phyloP scores from a whole-genome alignment of 2,113 vertebrate species.

The Myrmophylax atrothorax region DNA sequence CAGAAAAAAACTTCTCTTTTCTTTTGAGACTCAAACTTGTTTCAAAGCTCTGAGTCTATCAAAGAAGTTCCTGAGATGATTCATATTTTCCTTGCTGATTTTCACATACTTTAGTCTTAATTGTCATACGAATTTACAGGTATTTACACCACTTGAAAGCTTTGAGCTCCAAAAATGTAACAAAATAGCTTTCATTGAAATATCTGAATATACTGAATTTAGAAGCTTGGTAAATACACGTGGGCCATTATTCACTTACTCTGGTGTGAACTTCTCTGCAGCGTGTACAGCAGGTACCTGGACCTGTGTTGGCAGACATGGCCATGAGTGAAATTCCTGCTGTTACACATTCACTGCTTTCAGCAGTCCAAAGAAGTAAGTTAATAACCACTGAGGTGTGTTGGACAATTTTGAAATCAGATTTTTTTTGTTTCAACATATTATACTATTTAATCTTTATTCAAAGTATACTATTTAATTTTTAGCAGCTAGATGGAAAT shows the following conservation, averaged over 20 bases:
- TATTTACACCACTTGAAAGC: background rate
- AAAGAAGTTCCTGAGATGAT: background rate
- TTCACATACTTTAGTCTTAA: conserved; percentile 1
- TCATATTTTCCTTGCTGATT: conserved; percentile 19
- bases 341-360: background rate
- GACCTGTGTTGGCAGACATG: background rate
- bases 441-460: background rate
- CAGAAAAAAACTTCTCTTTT: background rate
- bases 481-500: background rate
- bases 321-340: background rate
- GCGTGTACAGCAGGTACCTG: background rate
- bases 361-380: background rate
- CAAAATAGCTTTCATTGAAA: background rate
- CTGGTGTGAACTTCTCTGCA: background rate
- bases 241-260: background rate
- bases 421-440: background rate
- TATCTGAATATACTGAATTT: background rate
- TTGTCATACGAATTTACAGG: background rate
- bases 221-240: background rate
- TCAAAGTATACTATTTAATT: background rate
- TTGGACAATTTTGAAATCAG: background rate
- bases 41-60: background rate
- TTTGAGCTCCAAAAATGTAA: background rate
- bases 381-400: too few relatives aligned
- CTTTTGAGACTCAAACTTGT: background rate